Evolutionary conservation across 2,797 vertebrate genomes (phyloP).

Genomic region (Poecilia picta): DNA sequence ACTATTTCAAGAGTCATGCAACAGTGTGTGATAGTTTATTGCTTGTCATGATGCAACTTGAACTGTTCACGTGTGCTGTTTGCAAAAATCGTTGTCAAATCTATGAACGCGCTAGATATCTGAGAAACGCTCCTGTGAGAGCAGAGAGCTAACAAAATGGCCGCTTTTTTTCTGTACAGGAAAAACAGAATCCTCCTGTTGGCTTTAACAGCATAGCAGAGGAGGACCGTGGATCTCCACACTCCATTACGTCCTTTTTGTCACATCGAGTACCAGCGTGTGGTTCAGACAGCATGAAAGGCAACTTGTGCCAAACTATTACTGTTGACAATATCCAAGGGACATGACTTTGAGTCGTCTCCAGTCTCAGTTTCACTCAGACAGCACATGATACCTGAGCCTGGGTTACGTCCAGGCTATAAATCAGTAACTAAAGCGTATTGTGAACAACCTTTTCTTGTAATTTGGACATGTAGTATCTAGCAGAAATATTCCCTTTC

Average conservation of each 20-base stretch:
- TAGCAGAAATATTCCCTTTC: background rate
- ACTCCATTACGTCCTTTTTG: background rate
- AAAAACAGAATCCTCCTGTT: slow-evolving; percentile 6
- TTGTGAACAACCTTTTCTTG: background rate
- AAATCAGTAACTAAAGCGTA: background rate
- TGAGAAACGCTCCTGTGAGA: background rate
- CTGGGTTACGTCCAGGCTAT: background rate
- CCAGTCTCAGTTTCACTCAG: background rate
- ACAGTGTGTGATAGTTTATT: slow-evolving; percentile 32
- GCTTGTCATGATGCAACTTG: slow-evolving; percentile 39
- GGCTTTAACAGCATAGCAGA: background rate
- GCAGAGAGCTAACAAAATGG: background rate
- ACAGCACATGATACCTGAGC: background rate
- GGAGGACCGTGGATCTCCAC: background rate
- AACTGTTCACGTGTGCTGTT: slow-evolving; percentile 23
- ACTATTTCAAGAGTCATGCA: slow-evolving; percentile 60
- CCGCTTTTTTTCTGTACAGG: background rate
- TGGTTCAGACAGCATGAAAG: background rate
- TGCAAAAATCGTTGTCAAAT: slow-evolving; percentile 12
- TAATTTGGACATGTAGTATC: background rate
- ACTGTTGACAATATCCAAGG: slow-evolving; percentile 2
- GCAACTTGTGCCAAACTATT: background rate
- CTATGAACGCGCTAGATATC: background rate
- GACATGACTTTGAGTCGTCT: background rate
- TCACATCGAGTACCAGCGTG: background rate